phyloP scores from a whole-genome alignment of 2,797 vertebrate genomes.

The Benthosema pterotum region DNA sequence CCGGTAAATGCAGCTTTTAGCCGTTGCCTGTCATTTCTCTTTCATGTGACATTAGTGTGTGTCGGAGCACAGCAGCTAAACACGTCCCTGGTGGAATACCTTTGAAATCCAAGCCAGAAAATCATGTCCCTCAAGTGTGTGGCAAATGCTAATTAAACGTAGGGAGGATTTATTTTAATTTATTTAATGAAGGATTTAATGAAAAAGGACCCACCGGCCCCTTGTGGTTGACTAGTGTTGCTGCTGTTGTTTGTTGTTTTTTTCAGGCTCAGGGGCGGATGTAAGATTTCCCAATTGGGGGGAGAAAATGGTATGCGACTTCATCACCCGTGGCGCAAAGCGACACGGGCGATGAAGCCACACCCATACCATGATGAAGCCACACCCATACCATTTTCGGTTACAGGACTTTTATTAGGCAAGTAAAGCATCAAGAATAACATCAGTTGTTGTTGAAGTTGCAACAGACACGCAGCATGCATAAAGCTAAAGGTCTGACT shows the following conservation, averaged over 20 bases:
- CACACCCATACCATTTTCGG: no score
- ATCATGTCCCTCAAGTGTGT: constrained; percentile 71
- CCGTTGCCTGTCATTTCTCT: constrained; percentile 28
- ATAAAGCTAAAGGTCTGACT: no score
- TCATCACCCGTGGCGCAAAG: no score
- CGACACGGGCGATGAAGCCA: no score
- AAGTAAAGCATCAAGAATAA: no score
- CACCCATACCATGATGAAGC: no score
- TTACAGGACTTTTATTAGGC: no score
- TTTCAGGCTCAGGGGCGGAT: no score
- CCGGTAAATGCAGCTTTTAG: background rate
- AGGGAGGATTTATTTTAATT: constrained; percentile 68
- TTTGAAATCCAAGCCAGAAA: constrained; percentile 55
- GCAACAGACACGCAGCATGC: no score
- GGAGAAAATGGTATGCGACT: no score
- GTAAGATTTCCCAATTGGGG: no score
- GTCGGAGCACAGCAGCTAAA: constrained; percentile 35
- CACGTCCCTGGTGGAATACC: constrained; percentile 55
- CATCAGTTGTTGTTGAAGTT: no score
- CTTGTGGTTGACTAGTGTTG: constrained; percentile 39
- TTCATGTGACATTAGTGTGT: constrained; percentile 40
- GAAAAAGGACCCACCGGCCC: constrained; percentile 63
- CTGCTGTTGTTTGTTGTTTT: constrained; percentile 10
- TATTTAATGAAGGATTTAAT: constrained; percentile 71
- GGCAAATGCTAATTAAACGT: constrained; percentile 76